These are phyloP conservation scores for Rhinolophus sinicus DNA, from an alignment of 2,113 vertebrate genomes.

Conservation along the genomic window DNA sequence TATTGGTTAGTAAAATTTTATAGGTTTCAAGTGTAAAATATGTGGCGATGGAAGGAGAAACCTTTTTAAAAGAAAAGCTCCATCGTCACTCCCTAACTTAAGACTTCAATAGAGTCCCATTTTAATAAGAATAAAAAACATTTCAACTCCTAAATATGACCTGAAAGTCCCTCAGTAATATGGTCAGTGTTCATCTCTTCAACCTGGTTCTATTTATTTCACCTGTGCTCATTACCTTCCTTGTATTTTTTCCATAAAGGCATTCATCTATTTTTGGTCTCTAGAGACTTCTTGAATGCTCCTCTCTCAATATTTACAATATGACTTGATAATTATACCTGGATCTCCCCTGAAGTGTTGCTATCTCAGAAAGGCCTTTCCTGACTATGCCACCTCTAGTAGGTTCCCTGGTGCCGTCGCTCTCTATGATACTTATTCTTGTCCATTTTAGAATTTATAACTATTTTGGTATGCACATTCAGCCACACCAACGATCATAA, in stretches of 20 bases:
- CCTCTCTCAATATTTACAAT: neutral
- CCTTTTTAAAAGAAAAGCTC: neutral
- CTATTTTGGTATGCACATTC: neutral
- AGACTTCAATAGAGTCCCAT: neutral
- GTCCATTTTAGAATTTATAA: neutral
- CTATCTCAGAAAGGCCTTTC: neutral
- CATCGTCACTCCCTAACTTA: neutral
- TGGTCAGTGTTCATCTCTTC: neutral
- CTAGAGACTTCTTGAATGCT: neutral
- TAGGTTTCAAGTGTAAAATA: no score
- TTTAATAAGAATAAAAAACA: conserved; percentile 8
- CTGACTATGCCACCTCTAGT: neutral
- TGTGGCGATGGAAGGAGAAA: neutral
- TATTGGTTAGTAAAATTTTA: no score
- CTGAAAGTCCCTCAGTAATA: neutral
- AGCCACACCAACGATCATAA: neutral
- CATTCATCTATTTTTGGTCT: neutral
- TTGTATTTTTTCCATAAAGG: neutral
- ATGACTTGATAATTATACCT: neutral
- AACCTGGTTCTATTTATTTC: neutral
- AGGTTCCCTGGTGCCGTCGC: neutral
- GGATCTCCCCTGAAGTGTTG: neutral
- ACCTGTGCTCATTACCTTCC: neutral
- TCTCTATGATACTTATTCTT: neutral
- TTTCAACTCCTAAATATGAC: neutral